Evolutionary conservation across 2,113 vertebrate species (phyloP).

Genomic region (Microcebus griseorufus): DNA sequence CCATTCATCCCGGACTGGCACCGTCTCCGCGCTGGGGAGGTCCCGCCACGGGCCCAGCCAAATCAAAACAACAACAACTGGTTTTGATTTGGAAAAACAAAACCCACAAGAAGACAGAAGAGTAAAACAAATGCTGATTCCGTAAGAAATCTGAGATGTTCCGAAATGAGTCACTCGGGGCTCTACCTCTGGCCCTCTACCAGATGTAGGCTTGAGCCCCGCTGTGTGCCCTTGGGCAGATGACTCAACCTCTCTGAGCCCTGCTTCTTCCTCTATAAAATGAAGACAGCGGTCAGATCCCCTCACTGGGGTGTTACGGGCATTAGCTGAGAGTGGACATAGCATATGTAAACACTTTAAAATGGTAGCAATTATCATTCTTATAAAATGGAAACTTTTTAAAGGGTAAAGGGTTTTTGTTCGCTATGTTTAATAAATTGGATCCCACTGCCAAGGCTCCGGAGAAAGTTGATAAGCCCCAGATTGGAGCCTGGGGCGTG

Average conservation of each 20-base stretch:
- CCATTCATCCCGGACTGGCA: not conserved
- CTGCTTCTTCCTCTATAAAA: not conserved
- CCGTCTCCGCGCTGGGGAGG: not conserved
- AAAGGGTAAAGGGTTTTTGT: not conserved
- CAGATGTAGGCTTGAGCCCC: not conserved
- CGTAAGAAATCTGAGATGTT: not conserved
- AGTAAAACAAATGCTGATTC: not conserved
- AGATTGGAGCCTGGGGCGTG: accelerated
- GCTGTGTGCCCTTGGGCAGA: not conserved
- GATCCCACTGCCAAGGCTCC: not conserved
- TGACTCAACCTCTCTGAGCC: not conserved
- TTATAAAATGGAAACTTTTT: not conserved
- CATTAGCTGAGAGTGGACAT: accelerated
- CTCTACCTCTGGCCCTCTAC: not conserved
- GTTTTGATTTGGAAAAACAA: slow-evolving; percentile 58
- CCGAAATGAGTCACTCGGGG: not conserved
- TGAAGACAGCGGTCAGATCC: no score
- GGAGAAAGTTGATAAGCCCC: accelerated
- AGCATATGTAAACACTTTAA: accelerated
- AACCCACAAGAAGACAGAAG: not conserved
- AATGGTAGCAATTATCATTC: accelerated
- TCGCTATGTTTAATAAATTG: accelerated
- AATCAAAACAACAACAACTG: slow-evolving; percentile 29
- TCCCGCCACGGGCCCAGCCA: not conserved
- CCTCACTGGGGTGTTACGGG: accelerated